phyloP scores from a whole-genome alignment of 1,140 invertebrate genomes.

The Macrobrachium rosenbergii region DNA sequence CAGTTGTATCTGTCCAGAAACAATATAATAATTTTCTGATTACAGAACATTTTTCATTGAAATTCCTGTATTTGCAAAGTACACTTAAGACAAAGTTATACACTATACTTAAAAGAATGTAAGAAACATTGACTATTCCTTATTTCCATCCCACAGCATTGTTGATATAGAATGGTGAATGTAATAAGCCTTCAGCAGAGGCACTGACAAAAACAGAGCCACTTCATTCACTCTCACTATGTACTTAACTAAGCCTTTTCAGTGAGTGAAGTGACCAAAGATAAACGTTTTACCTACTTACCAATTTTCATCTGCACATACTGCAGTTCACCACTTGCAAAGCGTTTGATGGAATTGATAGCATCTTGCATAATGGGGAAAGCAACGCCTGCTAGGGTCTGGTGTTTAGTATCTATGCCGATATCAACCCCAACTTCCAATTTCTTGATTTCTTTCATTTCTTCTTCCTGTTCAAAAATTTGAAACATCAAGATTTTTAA shows the following conservation, averaged over 20 bases:
- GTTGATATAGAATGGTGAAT: too few relatives aligned
- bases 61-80: background rate
- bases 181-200: background rate
- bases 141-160: too few relatives aligned
- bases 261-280: too few relatives aligned
- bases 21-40: conserved; percentile 21
- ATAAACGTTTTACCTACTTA: conserved; percentile 69
- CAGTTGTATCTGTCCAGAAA: conserved; percentile 76
- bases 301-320: conserved; percentile 78
- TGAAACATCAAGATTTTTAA: background rate
- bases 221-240: too few relatives aligned
- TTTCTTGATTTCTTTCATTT: conserved; percentile 64
- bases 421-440: conserved; percentile 79
- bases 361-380: conserved; percentile 93
- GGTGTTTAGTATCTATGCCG: conserved; percentile 87
- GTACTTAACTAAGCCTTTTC: too few relatives aligned
- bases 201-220: too few relatives aligned
- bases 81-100: conserved; percentile 1
- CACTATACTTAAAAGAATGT: too few relatives aligned
- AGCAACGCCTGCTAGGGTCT: conserved; percentile 90
- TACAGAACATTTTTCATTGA: conserved; percentile 8
- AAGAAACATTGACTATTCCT: too few relatives aligned
- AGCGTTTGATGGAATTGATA: conserved; percentile 78
- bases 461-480: conserved; percentile 53
- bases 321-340: conserved; percentile 73